Evolutionary conservation across 1,140 invertebrate genomes (phyloP), one percentile per base, ranked within the genome.

Genomic region (Ylistrum balloti): DNA sequence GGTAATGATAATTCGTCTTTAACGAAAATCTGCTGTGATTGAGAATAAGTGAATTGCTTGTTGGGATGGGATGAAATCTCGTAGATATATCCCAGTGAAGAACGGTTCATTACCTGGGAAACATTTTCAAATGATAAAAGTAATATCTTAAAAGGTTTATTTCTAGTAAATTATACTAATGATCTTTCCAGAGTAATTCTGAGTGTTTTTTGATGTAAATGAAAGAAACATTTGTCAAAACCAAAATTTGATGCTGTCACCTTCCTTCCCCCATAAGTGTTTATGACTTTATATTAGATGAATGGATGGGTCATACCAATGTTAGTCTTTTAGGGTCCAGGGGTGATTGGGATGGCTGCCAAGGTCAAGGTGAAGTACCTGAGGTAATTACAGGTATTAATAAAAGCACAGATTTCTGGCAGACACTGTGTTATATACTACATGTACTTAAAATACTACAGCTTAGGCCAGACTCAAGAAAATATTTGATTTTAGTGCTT

Each of bases 21-120:
- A n/a, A 74, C n/a, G 56, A n/a, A 74, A 74, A 74, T n/a, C 56
- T 28, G 56, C n/a, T n/a, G n/a, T 74, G n/a, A 74, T 74, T 74
- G 56, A 74, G 22, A 28, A 74, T 74, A 74, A 74, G 5, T 28
- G 56, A 74, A 74, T 3, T 74, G 56, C 22, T 74, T 74, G n/a
- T 74, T 28, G 17, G 56, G n/a, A 5, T n/a, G 1, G 56, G 56
- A 28, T 28, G 22, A 28, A 56, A 74, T 74, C 56, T 74, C 28
- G 56, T 74, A 74, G n/a, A 11, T 74, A 74, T 74, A 3, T 74
- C 56, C 56, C 9, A 28, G 0, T 74, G 56, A 74, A 74, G 56
- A 74, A n/a, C 22, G 56, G 9, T 74, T n/a, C n/a, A 28, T 74
- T 74, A 74, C 2, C n/a, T 28, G 56, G 13, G n/a, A 28, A 74